Conservation (phyloP, 2,113 vertebrate species). For the Leiothrix lutea region DNA sequence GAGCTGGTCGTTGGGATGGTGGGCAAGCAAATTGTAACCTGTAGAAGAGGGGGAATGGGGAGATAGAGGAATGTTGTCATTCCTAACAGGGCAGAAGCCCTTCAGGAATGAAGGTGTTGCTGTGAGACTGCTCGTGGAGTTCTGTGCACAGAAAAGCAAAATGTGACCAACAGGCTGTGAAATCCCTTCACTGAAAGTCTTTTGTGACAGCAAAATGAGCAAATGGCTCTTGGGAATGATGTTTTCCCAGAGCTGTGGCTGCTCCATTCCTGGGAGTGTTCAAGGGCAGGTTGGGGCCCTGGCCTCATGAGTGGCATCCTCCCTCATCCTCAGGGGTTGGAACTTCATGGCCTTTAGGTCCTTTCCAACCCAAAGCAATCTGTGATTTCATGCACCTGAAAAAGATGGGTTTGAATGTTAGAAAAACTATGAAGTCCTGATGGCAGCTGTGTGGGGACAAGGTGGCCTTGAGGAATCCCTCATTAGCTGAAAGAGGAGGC, state of each 20-base stretch:
- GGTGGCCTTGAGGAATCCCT: neutral
- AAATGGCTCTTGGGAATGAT: neutral
- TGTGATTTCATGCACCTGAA: neutral
- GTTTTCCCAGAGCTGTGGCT: neutral
- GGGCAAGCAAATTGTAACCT: neutral
- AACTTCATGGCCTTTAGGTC: accelerated
- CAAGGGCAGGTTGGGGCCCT: neutral
- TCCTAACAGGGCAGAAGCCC: neutral
- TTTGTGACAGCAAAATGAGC: neutral
- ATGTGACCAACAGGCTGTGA: neutral
- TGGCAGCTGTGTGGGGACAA: neutral
- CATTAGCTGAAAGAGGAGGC: neutral
- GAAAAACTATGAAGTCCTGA: neutral
- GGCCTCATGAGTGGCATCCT: neutral
- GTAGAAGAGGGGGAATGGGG: neutral
- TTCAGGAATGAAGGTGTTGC: neutral
- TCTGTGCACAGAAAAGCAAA: neutral
- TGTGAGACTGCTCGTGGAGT: neutral
- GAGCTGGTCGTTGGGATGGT: neutral
- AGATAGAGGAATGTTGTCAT: neutral
- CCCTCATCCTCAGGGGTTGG: neutral
- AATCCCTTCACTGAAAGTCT: neutral
- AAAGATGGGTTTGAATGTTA: neutral
- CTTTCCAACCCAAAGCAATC: neutral
- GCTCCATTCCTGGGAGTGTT: neutral